Percentiles rank a stretch among this genome's conserved stretches.
Evolutionary conservation across 2,888 invertebrate genomes (phyloP).

Genomic region (Trachelus troglodyta): DNA sequence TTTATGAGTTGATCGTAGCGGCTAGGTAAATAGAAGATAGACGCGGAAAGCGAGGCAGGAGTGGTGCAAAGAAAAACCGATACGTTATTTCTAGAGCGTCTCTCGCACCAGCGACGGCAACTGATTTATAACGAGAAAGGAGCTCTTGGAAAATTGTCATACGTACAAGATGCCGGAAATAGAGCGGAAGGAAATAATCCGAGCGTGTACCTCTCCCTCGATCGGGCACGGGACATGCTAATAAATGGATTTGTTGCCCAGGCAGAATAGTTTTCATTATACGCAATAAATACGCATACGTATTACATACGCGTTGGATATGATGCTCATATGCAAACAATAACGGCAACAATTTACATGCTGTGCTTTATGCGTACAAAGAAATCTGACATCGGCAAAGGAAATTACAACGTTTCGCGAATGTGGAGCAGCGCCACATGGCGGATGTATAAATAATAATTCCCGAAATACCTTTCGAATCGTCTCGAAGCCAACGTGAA

Average conservation of each 20-base stretch:
- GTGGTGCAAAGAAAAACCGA: constrained; percentile 44
- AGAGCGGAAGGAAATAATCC: constrained; percentile 41
- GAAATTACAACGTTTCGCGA: background rate
- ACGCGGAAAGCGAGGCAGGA: constrained; percentile 9
- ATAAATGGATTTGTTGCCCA: background rate
- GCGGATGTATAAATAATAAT: background rate
- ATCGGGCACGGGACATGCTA: background rate
- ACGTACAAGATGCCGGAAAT: constrained; percentile 36
- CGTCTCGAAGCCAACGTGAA: background rate
- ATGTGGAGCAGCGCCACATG: background rate
- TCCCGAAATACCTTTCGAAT: background rate
- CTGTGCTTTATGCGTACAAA: background rate
- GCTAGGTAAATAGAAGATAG: background rate
- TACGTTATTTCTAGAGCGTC: constrained; percentile 49
- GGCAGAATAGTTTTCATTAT: background rate
- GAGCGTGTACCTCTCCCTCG: constrained; percentile 17
- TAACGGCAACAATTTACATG: background rate
- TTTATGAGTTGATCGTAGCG: background rate
- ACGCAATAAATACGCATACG: background rate
- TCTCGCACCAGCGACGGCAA: constrained; percentile 33
- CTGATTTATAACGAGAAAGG: constrained; percentile 26
- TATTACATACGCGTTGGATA: background rate
- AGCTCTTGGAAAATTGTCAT: constrained; percentile 14
- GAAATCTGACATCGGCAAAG: background rate
- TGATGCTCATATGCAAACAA: background rate